Evolutionary conservation across 2,797 vertebrate genomes (phyloP), one percentile per base, ranked within the genome.

Genomic region (Jordanella pulchra): DNA sequence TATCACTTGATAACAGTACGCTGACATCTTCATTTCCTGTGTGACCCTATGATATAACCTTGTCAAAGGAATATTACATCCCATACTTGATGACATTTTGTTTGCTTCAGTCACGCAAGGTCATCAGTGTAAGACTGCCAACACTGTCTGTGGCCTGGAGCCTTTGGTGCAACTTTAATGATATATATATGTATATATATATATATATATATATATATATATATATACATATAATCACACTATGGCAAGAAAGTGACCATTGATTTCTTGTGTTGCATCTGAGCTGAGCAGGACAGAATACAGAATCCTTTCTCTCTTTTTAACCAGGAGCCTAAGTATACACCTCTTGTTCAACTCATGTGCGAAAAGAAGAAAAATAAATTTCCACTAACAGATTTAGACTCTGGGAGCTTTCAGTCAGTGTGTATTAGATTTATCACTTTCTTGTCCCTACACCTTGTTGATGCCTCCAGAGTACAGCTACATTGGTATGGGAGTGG

Each of bases 391-490:
- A 86, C 88, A 90, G 87, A 80, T 76, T 91, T 70, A 27, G 77
- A 89, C 88, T 91, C 78, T 81, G 84, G 73, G 84, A 91, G 89
- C 91, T 92, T 92, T 90, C 88, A 92, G 91, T 93, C 91, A 81
- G 72, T 69, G 73, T 90, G 90, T 89, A 92, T 92, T 94, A 92
- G 88, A 92, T 91, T 91, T 93, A 92, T 92, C 91, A 88, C 91
- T 87, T 87, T 86, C 91, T 88, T 92, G 92, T 93, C 90, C 84
- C 86, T 91, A 91, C 93, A 93, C 91, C 94, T 93, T 93, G 92
- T 91, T 92, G 91, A 93, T 89, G 87, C 85, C 89, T 91, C 91
- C 79, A 87, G 90, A 93, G 92, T 88, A 86, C 71, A 72, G 66
- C 84, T 84, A 84, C 88, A 91, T 84, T 82, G 82, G 86, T 85